Evolutionary conservation across 2,113 vertebrate species (phyloP).

Genomic region (Lynx canadensis): DNA sequence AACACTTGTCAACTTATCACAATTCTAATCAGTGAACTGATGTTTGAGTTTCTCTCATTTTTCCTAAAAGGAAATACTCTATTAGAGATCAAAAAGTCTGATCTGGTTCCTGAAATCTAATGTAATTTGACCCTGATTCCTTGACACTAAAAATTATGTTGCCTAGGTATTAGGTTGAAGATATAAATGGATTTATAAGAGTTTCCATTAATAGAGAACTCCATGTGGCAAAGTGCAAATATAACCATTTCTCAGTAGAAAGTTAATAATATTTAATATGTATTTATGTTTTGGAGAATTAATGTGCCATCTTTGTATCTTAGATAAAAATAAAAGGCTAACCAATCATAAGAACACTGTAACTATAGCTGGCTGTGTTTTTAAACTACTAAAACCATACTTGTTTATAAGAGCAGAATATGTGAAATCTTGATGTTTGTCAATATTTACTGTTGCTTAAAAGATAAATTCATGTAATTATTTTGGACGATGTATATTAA

Average conservation of each 20-base stretch:
- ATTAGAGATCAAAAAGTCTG: background rate
- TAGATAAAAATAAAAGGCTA: background rate
- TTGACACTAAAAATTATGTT: constrained; percentile 6
- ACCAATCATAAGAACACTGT: background rate
- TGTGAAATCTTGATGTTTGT: constrained; percentile 57
- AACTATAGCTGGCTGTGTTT: background rate
- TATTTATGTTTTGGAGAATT: constrained; percentile 39
- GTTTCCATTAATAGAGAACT: constrained; percentile 7
- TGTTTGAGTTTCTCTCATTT: constrained; percentile 32
- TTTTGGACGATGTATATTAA: constrained; percentile 30
- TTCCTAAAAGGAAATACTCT: background rate
- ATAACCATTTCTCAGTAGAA: constrained; percentile 43
- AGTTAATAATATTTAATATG: constrained; percentile 41
- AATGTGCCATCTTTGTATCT: constrained; percentile 1
- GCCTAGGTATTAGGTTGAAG: background rate
- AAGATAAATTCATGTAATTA: constrained; percentile 23
- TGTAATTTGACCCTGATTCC: background rate
- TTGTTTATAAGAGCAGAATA: constrained; percentile 23
- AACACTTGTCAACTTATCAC: background rate
- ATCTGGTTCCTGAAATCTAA: constrained; percentile 1
- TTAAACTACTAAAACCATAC: constrained; percentile 30
- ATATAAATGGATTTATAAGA: background rate
- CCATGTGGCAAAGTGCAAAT: background rate
- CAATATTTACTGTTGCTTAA: constrained; percentile 40
- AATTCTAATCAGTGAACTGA: background rate